These are phyloP conservation scores for Scaptomyza graminum DNA, from an alignment of 1,140 invertebrate species.

Conservation along the genomic window DNA sequence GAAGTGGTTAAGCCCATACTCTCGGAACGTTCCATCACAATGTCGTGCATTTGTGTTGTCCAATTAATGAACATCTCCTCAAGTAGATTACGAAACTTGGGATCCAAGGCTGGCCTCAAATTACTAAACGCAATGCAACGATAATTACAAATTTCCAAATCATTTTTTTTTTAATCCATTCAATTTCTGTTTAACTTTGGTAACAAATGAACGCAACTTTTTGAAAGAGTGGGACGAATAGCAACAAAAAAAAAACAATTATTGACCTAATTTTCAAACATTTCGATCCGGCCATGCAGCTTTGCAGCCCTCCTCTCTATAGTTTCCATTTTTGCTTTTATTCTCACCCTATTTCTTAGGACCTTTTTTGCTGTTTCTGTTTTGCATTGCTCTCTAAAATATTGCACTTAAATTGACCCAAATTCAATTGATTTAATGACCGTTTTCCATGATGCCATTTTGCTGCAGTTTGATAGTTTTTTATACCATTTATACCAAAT, in stretches of 20 bases:
- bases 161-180: not conserved
- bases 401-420: conserved; percentile 40
- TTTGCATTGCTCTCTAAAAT: conserved; percentile 15
- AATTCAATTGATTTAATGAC: conserved; percentile 49
- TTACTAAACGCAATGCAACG: conserved; percentile 38
- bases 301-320: not conserved
- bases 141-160: conserved; percentile 3
- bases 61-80: conserved; percentile 92
- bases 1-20: conserved; percentile 13
- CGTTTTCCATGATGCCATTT: conserved; percentile 38
- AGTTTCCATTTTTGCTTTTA: not conserved
- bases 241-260: conserved; percentile 9
- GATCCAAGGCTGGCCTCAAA: conserved; percentile 84
- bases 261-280: conserved; percentile 47
- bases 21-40: conserved; percentile 82
- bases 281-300: conserved; percentile 20
- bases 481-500: not conserved
- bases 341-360: not conserved
- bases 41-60: conserved; percentile 89
- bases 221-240: not conserved
- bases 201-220: conserved; percentile 25
- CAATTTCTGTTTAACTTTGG: conserved; percentile 20
- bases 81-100: conserved; percentile 87
- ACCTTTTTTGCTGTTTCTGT: conserved; percentile 3
- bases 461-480: conserved; percentile 6